phyloP scores from a whole-genome alignment of 2,797 vertebrate genomes.

The Picus viridis region DNA sequence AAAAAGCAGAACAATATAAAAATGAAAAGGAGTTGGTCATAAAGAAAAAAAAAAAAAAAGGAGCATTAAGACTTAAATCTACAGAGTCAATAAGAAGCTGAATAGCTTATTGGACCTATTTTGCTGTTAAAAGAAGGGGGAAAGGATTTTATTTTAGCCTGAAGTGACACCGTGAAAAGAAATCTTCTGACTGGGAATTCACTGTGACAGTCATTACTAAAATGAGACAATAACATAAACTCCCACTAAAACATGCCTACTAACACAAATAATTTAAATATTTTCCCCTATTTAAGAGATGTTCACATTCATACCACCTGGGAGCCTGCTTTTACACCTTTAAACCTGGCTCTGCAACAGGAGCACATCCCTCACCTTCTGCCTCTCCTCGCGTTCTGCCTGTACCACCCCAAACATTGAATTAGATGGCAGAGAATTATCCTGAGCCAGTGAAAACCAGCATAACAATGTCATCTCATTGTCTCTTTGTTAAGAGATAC shows the following conservation, averaged over 20 bases:
- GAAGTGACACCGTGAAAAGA: conserved; percentile 7
- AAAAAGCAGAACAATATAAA: conserved; percentile 20
- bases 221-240: conserved; percentile 31
- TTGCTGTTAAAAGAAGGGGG: not conserved
- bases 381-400: not conserved
- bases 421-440: not conserved
- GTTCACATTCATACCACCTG: conserved; percentile 57
- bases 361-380: not conserved
- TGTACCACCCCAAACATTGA: not conserved
- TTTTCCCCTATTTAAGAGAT: conserved; percentile 42
- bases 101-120: conserved; percentile 35
- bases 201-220: not conserved
- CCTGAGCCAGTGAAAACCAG: not conserved
- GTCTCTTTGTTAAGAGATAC: not conserved
- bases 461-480: not conserved
- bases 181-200: conserved; percentile 4
- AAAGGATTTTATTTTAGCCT: conserved; percentile 45
- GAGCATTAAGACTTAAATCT: not conserved
- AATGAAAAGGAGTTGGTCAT: not conserved
- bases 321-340: conserved; percentile 22
- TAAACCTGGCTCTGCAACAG: not conserved
- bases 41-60: not conserved
- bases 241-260: conserved; percentile 6
- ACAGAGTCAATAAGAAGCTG: not conserved
- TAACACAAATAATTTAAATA: conserved; percentile 54